Percentiles rank a stretch among this genome's conserved stretches.
phyloP scores from a whole-genome alignment of 35 echinoderm and acorn worm genomes.

The Holothuria glaberrima region DNA sequence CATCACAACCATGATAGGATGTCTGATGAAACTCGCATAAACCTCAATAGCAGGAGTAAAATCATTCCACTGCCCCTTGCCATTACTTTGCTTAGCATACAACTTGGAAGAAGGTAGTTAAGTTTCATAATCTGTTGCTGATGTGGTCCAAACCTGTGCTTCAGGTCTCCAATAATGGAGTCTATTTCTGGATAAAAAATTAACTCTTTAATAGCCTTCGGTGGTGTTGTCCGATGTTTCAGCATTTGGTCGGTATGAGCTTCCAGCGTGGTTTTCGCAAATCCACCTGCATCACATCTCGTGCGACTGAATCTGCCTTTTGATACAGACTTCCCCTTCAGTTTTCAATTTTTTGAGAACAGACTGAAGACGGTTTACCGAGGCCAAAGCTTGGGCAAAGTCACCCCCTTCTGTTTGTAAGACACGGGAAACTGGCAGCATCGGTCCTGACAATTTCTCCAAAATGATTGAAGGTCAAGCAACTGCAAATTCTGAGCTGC shows the following conservation, averaged over 20 bases:
- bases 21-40: too few relatives aligned
- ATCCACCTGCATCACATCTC: not conserved
- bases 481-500: too few relatives aligned
- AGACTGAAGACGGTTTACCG: not conserved
- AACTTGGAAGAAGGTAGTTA: conserved; percentile 1
- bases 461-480: too few relatives aligned
- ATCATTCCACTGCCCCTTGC: not conserved
- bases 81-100: not conserved
- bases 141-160: conserved; percentile 28
- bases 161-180: not conserved
- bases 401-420: conserved; percentile 1
- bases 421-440: not conserved
- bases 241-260: not conserved
- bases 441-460: too few relatives aligned
- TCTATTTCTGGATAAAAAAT: conserved; percentile 2
- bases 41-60: not conserved
- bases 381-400: not conserved
- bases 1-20: too few relatives aligned
- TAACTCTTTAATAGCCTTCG: not conserved
- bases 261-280: not conserved
- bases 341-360: not conserved
- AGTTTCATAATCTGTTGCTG: conserved; percentile 23
- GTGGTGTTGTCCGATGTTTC: conserved; percentile 14
- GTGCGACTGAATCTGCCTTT: conserved; percentile 19
- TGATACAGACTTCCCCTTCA: not conserved